phyloP scores from a whole-genome alignment of 2,888 invertebrate species.

The Dynastes tityus region DNA sequence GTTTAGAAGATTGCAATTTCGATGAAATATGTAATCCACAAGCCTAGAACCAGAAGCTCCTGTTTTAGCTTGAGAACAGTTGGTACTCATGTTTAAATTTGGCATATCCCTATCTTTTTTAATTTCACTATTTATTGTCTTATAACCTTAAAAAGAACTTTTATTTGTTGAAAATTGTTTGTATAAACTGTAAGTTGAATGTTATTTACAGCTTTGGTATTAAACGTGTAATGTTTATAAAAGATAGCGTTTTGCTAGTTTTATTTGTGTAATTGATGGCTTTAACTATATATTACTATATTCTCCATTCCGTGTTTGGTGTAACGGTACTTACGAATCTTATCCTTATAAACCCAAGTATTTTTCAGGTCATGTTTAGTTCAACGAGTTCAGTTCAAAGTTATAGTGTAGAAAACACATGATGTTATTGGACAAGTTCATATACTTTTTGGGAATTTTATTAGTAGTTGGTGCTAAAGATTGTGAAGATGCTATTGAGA shows the following conservation, averaged over 20 bases:
- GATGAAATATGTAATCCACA: constrained; percentile 76
- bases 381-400: neutral
- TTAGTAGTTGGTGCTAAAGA: constrained; percentile 1
- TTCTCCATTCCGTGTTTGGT: neutral
- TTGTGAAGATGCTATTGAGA: constrained; percentile 61
- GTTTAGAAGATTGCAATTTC: constrained; percentile 79
- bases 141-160: neutral
- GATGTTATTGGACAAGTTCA: neutral
- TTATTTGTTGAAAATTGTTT: neutral
- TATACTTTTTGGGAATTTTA: neutral
- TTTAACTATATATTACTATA: neutral
- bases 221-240: neutral
- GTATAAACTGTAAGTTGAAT: too few species aligned
- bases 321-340: constrained; percentile 1
- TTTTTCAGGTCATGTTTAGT: constrained; percentile 25
- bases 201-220: neutral
- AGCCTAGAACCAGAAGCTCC: neutral
- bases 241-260: neutral
- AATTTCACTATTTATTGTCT: neutral
- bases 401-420: constrained; percentile 6
- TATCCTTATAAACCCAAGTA: neutral
- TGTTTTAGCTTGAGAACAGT: too few species aligned
- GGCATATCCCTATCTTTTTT: neutral
- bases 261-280: neutral
- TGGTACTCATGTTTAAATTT: too few species aligned